Evolutionary conservation across 2,797 vertebrate species (phyloP), one percentile per base, ranked within the genome.

Genomic region (Sebastes trivittatus): DNA sequence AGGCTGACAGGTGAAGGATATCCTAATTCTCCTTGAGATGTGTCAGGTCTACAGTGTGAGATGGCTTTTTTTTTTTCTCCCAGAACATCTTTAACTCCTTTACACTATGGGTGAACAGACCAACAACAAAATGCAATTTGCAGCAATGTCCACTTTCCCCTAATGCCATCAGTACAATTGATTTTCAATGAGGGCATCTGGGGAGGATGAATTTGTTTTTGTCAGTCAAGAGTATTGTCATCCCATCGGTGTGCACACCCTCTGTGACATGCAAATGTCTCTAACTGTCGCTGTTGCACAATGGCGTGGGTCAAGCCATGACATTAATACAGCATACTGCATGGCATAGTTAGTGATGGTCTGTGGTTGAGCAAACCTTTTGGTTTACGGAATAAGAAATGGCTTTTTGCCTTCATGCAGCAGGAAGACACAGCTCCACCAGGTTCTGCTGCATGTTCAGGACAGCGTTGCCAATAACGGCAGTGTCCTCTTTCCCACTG

Each of bases 1-100:
- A 23, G 46, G 32, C 11, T 77, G 77, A 68, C 77, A 74, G 77
- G 46, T 78, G 54, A 84, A 78, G 59, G 32, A 75, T 58, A 32
- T 82, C 32, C 54, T 82, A 23, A 74, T 79, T 71, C 55, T 64
- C 52, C 32, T 70, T 68, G 25, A 85, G 42, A 29, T 71, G 55
- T 66, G 83, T 70, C 72, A 55, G 68, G 54, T 78, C 60, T 10
- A 72, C 36, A 22, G 16, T 49, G 30, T 56, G 11, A 32, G 25
- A 72, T 64, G 58, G 23, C 36, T n/a, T 71, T 8, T 10, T 56
- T 23, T 20, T n/a, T 13, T 38, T 30, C n/a, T 55, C 9, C 25
- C 30, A n/a, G 34, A 67, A 77, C 58, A 59, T 73, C 42, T 46
- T 13, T 73, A 18, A 2, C 34, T 64, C 5, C 13, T 3, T 59